phyloP scores from a whole-genome alignment of 2,113 vertebrate genomes.

The Cnemophilus loriae region DNA sequence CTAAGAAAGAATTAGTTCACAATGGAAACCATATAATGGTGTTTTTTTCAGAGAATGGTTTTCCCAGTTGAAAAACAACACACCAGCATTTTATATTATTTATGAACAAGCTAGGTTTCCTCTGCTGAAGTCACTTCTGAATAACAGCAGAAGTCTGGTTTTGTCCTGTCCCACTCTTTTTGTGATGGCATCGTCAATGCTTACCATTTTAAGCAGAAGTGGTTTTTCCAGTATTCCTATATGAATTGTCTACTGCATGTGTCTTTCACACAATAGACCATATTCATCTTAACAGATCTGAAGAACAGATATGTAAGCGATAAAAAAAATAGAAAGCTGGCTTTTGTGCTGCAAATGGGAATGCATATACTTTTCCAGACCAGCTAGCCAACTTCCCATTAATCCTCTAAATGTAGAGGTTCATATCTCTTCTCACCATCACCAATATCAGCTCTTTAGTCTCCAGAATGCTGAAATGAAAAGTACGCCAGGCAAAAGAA shows the following conservation, averaged over 20 bases:
- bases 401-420: not conserved
- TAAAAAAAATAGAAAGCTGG: not conserved
- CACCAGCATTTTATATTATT: not conserved
- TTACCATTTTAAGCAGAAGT: not conserved
- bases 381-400: not conserved
- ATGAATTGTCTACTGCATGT: not conserved
- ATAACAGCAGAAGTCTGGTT: not conserved
- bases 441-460: not conserved
- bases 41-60: not conserved
- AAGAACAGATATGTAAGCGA: not conserved
- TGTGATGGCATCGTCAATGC: not conserved
- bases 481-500: not conserved
- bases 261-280: not conserved
- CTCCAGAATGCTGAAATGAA: not conserved
- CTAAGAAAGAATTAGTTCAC: not conserved
- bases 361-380: not conserved
- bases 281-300: not conserved
- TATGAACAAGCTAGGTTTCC: not conserved
- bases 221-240: not conserved
- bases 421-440: not conserved
- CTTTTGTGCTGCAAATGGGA: not conserved
- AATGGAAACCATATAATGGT: not conserved
- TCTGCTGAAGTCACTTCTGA: not conserved
- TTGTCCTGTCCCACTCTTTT: not conserved
- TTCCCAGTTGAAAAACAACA: not conserved